Evolutionary conservation across 2,888 invertebrate species (phyloP).

Genomic region (Lordiphosa fenestrarum): DNA sequence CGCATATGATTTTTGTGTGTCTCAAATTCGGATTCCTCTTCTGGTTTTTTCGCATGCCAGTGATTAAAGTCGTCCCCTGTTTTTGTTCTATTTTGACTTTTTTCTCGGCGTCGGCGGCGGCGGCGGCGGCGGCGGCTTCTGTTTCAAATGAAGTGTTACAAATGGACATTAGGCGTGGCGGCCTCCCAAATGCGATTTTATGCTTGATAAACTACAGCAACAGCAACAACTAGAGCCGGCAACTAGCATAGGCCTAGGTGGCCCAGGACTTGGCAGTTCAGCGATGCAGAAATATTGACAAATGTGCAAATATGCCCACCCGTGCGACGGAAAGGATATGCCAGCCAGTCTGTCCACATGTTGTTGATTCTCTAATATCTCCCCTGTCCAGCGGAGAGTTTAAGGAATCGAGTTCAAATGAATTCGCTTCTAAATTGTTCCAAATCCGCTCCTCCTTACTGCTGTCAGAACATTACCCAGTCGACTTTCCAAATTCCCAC

Average conservation of each 20-base stretch:
- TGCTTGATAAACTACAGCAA: conserved; percentile 70
- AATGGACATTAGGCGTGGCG: conserved; percentile 61
- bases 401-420: conserved; percentile 9
- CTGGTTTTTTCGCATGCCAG: no score
- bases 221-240: conserved; percentile 35
- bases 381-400: no score
- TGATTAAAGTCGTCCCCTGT: neutral
- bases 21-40: no score
- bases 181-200: conserved; percentile 65
- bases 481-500: conserved; percentile 23
- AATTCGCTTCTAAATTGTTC: conserved; percentile 1
- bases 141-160: conserved; percentile 70
- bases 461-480: no score
- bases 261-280: conserved; percentile 30
- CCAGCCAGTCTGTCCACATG: neutral
- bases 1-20: no score
- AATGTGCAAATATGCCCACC: conserved; percentile 63
- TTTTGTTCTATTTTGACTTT: conserved; percentile 38
- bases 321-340: neutral
- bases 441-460: neutral
- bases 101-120: conserved; percentile 24
- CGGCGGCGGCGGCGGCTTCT: conserved; percentile 39
- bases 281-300: conserved; percentile 69
- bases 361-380: conserved; percentile 8
- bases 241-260: conserved; percentile 42